phyloP scores from a whole-genome alignment of 2,888 invertebrate species.

The Papilio gigon region DNA sequence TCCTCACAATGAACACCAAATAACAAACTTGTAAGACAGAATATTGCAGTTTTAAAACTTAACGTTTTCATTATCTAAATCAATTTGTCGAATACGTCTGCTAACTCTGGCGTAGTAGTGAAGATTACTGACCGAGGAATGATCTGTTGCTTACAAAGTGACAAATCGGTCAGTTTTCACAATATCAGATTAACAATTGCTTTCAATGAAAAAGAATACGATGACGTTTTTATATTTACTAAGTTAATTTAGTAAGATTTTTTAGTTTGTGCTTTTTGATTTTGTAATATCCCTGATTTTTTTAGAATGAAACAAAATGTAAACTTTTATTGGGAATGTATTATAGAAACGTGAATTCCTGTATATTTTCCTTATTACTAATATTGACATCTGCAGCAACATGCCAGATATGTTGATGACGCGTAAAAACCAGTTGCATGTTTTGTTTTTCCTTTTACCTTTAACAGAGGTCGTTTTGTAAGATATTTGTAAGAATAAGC shows the following conservation, averaged over 20 bases:
- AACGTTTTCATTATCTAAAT: slow-evolving; percentile 16
- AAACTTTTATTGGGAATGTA: neutral
- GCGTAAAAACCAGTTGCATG: slow-evolving; percentile 26
- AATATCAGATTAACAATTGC: neutral
- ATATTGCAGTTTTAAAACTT: neutral
- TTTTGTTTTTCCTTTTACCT: neutral
- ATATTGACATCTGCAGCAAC: slow-evolving; percentile 12
- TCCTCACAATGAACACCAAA: slow-evolving; percentile 9
- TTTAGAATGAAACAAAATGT: too few relatives aligned
- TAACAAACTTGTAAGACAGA: neutral
- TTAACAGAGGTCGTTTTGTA: neutral
- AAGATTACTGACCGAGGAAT: slow-evolving; percentile 11
- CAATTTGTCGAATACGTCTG: neutral
- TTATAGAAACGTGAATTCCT: neutral
- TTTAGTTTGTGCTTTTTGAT: too few relatives aligned
- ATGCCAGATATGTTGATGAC: neutral
- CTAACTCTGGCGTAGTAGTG: neutral
- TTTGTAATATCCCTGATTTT: too few relatives aligned
- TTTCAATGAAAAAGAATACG: neutral
- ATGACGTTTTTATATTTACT: too few relatives aligned
- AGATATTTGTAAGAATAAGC: neutral
- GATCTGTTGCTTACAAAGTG: neutral
- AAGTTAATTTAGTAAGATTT: too few relatives aligned
- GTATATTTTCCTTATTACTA: neutral
- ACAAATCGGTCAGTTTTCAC: neutral